A percentile compares a stretch with the other conserved stretches of the same genome.
These are phyloP conservation scores for Acanthisitta chloris DNA, from an alignment of 2,113 vertebrate genomes.

Conservation along the genomic window DNA sequence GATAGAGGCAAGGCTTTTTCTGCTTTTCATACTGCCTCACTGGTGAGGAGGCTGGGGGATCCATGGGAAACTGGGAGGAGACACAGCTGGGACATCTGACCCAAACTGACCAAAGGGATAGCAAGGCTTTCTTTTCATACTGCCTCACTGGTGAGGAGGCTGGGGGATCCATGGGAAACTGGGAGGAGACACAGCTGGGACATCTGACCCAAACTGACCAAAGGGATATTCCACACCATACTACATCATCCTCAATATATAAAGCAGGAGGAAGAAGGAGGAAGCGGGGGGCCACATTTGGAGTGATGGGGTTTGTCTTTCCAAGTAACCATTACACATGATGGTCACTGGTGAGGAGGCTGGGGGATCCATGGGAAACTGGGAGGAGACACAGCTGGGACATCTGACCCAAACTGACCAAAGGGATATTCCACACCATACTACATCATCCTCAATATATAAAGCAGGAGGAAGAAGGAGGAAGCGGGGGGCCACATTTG, in stretches of 20 bases:
- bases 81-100: too few relatives aligned
- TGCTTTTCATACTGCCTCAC: background rate
- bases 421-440: background rate
- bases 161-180: too few relatives aligned
- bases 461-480: accelerated
- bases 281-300: background rate
- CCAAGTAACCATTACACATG: background rate
- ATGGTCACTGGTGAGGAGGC: too few relatives aligned
- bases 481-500: background rate
- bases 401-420: background rate
- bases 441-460: background rate
- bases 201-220: too few relatives aligned
- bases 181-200: too few relatives aligned
- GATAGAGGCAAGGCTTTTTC: background rate
- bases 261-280: accelerated
- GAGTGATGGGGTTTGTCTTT: background rate
- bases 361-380: background rate
- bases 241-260: background rate
- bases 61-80: too few relatives aligned
- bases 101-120: too few relatives aligned
- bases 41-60: too few relatives aligned
- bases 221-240: too few relatives aligned
- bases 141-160: too few relatives aligned
- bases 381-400: background rate
- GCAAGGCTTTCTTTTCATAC: too few relatives aligned